Evolutionary conservation across 2,888 invertebrate species (phyloP).

Genomic region (Strigamia crassipes): DNA sequence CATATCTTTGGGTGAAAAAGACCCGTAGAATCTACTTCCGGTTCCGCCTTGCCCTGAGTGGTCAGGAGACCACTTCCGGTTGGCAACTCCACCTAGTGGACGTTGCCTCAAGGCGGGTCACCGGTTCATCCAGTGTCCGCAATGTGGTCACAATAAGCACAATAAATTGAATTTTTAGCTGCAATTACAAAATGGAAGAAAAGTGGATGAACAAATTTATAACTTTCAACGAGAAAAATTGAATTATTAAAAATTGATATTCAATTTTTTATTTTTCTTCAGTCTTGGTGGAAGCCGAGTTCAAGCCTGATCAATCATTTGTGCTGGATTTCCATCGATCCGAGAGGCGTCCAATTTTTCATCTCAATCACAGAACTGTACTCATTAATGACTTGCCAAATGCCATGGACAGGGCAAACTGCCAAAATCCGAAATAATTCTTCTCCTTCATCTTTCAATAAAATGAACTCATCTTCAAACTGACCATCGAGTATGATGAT

Average conservation of each 20-base stretch:
- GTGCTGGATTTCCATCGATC: slow-evolving; percentile 24
- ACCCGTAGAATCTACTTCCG: no score
- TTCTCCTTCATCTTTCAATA: background rate
- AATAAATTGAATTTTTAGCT: no score
- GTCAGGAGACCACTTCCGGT: no score
- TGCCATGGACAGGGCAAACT: slow-evolving; percentile 29
- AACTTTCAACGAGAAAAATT: background rate
- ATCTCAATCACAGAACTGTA: slow-evolving; percentile 25
- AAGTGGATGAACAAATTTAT: background rate
- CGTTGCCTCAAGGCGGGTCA: no score
- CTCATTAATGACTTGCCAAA: slow-evolving; percentile 37
- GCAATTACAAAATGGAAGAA: background rate
- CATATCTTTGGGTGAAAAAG: no score
- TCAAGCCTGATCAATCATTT: slow-evolving; percentile 34
- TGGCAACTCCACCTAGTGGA: no score
- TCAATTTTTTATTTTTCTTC: background rate
- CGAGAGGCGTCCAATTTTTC: slow-evolving; percentile 19
- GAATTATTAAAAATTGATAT: slow-evolving; percentile 10
- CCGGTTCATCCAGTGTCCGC: no score
- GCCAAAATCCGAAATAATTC: slow-evolving; percentile 21
- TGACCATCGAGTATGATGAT: background rate
- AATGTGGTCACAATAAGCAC: no score
- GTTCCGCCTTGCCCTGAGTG: no score
- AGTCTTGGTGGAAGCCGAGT: background rate
- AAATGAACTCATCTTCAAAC: slow-evolving; percentile 31